Evolutionary conservation across 2,797 vertebrate genomes (phyloP).

Genomic region (Crenuchus spilurus): DNA sequence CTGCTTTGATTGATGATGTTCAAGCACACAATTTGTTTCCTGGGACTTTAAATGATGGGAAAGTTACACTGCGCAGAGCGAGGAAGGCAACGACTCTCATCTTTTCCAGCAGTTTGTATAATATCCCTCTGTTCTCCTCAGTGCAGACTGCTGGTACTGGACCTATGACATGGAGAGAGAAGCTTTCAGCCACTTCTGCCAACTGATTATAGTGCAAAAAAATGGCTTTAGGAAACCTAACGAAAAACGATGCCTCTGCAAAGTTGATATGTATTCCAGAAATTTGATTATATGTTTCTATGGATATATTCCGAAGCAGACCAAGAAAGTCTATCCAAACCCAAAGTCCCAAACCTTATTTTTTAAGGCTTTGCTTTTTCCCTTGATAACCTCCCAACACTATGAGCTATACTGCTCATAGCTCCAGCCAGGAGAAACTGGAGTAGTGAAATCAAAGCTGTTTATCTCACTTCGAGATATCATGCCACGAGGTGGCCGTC

Average conservation of each 20-base stretch:
- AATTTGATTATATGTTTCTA: constrained; percentile 20
- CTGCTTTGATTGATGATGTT: constrained; percentile 24
- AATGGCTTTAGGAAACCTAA: background rate
- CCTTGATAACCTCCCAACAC: constrained; percentile 26
- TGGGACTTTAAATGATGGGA: constrained; percentile 25
- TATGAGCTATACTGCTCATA: constrained; percentile 13
- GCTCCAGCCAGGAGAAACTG: constrained; percentile 38
- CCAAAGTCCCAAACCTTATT: constrained; percentile 1
- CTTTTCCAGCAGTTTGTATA: constrained; percentile 18
- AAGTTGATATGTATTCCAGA: constrained; percentile 5
- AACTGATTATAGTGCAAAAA: constrained; percentile 7
- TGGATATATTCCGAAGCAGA: background rate
- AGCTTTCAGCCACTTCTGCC: background rate
- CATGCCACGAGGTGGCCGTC: constrained; percentile 52
- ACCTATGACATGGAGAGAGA: background rate
- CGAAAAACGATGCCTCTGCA: constrained; percentile 10
- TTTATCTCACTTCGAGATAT: constrained; percentile 57
- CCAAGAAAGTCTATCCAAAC: background rate
- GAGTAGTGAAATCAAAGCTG: constrained; percentile 52
- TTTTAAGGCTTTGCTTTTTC: constrained; percentile 9
- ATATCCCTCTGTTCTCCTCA: constrained; percentile 3
- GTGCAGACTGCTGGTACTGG: background rate
- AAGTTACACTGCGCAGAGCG: constrained; percentile 11
- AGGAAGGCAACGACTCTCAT: constrained; percentile 6
- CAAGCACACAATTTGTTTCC: constrained; percentile 5